Percentiles rank a stretch among this genome's conserved stretches.
These are phyloP conservation scores for Sylvilagus floridanus DNA, from an alignment of 2,797 vertebrate species.

Conservation along the genomic window DNA sequence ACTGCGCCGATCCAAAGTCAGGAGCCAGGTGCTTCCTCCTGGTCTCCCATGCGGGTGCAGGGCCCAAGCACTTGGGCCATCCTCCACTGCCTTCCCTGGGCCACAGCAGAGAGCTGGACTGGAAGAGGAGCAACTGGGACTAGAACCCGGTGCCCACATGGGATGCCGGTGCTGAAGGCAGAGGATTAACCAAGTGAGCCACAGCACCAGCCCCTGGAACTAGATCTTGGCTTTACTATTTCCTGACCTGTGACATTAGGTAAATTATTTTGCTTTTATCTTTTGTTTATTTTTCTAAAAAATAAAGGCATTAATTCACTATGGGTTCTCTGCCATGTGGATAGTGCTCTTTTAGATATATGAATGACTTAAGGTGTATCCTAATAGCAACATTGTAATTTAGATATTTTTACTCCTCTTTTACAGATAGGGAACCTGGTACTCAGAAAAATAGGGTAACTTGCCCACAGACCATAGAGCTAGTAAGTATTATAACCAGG, in stretches of 20 bases:
- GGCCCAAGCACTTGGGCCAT: too few relatives aligned
- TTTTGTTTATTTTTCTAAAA: constrained; percentile 62
- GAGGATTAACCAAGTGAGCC: too few relatives aligned
- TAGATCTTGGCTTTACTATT: constrained; percentile 46
- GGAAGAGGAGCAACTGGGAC: too few relatives aligned
- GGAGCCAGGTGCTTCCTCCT: too few relatives aligned
- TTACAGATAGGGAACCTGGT: neutral
- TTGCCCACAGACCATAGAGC: neutral
- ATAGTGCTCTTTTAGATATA: constrained; percentile 19
- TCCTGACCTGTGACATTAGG: constrained; percentile 52
- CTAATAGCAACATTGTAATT: constrained; percentile 11
- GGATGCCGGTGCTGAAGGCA: too few relatives aligned
- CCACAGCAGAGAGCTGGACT: too few relatives aligned
- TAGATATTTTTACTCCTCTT: constrained; percentile 32
- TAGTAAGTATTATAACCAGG: neutral
- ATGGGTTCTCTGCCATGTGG: neutral
- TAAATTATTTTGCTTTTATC: constrained; percentile 57
- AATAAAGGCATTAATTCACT: constrained; percentile 38
- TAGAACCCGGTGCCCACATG: too few relatives aligned
- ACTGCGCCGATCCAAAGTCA: too few relatives aligned
- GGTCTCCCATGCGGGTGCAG: too few relatives aligned
- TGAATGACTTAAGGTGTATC: constrained; percentile 48
- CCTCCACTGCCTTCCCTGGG: too few relatives aligned
- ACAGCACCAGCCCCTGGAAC: neutral
- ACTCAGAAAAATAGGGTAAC: neutral